These are phyloP conservation scores for Lordiphosa stackelbergi DNA, from an alignment of 1,140 invertebrate genomes.

Conservation along the genomic window DNA sequence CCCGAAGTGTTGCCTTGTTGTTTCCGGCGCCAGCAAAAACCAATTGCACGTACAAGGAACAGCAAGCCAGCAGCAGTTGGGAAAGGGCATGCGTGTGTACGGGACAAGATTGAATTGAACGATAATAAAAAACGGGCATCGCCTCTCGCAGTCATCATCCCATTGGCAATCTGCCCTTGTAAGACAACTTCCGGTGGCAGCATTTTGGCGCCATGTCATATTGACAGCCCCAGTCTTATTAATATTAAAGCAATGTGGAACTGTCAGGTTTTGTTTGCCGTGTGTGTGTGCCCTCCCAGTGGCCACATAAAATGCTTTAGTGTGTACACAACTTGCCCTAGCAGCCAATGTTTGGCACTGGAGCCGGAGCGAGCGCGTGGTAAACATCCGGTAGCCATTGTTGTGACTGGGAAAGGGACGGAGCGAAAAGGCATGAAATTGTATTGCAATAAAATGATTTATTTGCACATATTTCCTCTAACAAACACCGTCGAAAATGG, in stretches of 20 bases:
- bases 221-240: conserved; percentile 65
- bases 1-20: conserved; percentile 55
- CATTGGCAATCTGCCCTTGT: conserved; percentile 10
- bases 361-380: conserved; percentile 23
- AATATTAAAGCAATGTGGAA: conserved; percentile 64
- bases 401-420: background rate
- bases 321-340: conserved; percentile 1
- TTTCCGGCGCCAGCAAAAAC: conserved; percentile 58
- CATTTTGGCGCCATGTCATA: conserved; percentile 51
- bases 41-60: conserved; percentile 42
- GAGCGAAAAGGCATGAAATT: conserved; percentile 35
- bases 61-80: background rate
- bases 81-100: conserved; percentile 1
- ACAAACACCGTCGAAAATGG: conserved; percentile 6
- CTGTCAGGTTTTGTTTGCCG: conserved; percentile 20
- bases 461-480: conserved; percentile 52
- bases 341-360: conserved; percentile 6
- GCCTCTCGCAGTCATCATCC: conserved; percentile 33
- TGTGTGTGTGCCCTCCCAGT: conserved; percentile 41
- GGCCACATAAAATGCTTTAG: conserved; percentile 56
- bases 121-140: conserved; percentile 54
- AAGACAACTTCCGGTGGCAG: conserved; percentile 48
- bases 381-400: conserved; percentile 44
- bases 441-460: conserved; percentile 75
- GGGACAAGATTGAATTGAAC: conserved; percentile 56